Percentiles rank a stretch among this genome's conserved stretches.
phyloP scores from a whole-genome alignment of 1,140 invertebrate genomes.

The Lerema accius region DNA sequence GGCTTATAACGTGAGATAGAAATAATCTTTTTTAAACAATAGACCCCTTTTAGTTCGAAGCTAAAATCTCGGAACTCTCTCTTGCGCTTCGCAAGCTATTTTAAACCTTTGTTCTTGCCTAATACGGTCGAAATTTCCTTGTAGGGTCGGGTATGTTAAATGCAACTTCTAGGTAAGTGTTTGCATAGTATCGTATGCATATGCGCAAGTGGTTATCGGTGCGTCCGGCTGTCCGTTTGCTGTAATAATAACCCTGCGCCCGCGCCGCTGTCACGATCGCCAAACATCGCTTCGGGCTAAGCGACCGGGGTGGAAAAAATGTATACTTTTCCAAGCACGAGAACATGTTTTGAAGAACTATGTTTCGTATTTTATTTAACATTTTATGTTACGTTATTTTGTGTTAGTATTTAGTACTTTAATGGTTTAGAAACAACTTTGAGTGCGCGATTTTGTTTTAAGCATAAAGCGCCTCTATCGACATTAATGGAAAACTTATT shows the following conservation, averaged over 20 bases:
- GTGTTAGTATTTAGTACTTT: no score
- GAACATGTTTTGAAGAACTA: background rate
- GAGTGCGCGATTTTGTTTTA: no score
- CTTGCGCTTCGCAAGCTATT: background rate
- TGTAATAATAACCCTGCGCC: slow-evolving; percentile 76
- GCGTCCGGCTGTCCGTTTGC: slow-evolving; percentile 67
- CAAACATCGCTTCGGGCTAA: slow-evolving; percentile 61
- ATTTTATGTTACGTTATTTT: no score
- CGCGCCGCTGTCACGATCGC: slow-evolving; percentile 71
- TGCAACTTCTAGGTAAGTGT: slow-evolving; percentile 46
- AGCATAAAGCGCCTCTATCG: no score
- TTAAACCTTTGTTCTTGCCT: background rate
- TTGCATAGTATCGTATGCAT: slow-evolving; percentile 72
- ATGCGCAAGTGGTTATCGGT: slow-evolving; percentile 72
- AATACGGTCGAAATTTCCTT: background rate
- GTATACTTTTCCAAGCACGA: slow-evolving; percentile 25
- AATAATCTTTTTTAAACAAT: slow-evolving; percentile 30
- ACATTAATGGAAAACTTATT: no score
- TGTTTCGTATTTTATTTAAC: no score
- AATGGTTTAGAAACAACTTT: no score
- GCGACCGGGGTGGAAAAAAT: slow-evolving; percentile 38
- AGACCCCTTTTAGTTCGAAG: slow-evolving; percentile 13
- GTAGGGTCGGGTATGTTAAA: slow-evolving; percentile 7
- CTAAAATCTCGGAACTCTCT: slow-evolving; percentile 22
- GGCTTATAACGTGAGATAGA: slow-evolving; percentile 22